Evolutionary conservation across 92 coral and sea anemone genomes (phyloP), one percentile per base, ranked within the genome.

Genomic region (Virgularia gustaviana): DNA sequence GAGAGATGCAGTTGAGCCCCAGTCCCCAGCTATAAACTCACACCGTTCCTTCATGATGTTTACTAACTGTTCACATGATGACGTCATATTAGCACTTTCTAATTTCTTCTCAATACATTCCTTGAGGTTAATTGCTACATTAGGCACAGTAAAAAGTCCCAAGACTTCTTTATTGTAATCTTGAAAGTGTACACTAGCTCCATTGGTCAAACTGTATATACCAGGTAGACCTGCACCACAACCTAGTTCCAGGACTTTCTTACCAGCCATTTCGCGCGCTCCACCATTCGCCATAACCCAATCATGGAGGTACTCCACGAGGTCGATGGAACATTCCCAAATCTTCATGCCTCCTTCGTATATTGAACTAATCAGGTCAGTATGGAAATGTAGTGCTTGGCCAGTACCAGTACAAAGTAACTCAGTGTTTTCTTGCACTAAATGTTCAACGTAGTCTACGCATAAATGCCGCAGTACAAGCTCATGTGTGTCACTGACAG

Each of bases 171-270:
- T 83, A 51, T 92, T 92, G 65, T 87, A 92, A 75, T 92, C 98
- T 65, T 92, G 98, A 54, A 92, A 92, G 61, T 89, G 85, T 61
- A 92, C 98, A 41, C 45, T 15, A 15, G 94, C 96, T 12, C 96
- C 96, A 51, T 87, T 61, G 28, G 79, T 56, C 39, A 85, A 75
- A 29, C 90, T 82, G 63, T 77, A 89, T 19, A 87, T 89, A 13
- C 98, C 98, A 1, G 98, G 96, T 9, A 92, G 62, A 0, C 94
- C 98, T 5, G 94, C 96, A 9, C 98, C 98, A 33, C 98, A 92
- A 1, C 98, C 98, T 20, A 87, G 58, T 78, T 92, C 98, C 36
- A 89, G 51, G 28, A 89, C 94, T 18, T 83, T 85, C 38, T 76
- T 81, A 44, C 84, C 95, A 58, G 67, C 66, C 62, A 89, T 78